Percentiles rank a stretch among this genome's conserved stretches.
Conservation (phyloP, 2,888 invertebrate species). For the Serripes groenlandicus region DNA sequence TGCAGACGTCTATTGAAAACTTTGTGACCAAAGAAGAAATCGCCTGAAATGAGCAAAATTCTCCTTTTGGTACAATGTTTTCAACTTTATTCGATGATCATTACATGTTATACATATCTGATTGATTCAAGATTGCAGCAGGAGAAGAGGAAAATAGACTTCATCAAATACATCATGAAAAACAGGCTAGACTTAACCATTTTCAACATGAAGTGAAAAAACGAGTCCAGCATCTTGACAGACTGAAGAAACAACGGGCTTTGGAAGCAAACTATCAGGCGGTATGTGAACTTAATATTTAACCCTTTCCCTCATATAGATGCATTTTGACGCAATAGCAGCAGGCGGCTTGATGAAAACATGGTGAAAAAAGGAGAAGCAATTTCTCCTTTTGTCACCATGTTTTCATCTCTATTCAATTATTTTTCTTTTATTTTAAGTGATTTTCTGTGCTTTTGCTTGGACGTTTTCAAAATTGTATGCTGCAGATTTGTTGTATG, state of each 20-base stretch:
- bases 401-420: too few relatives aligned
- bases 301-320: not conserved
- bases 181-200: conserved; percentile 76
- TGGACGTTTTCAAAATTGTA: too few relatives aligned
- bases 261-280: conserved; percentile 76
- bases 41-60: too few relatives aligned
- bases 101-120: too few relatives aligned
- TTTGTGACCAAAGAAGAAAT: too few relatives aligned
- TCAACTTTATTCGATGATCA: too few relatives aligned
- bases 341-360: not conserved
- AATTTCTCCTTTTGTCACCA: not conserved
- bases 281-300: conserved; percentile 55
- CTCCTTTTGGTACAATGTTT: too few relatives aligned
- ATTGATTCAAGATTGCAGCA: conserved; percentile 82
- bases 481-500: too few relatives aligned
- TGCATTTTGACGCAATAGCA: not conserved
- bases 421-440: too few relatives aligned
- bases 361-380: not conserved
- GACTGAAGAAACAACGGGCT: conserved; percentile 75
- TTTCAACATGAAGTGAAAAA: conserved; percentile 83
- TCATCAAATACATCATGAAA: conserved; percentile 73
- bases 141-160: conserved; percentile 76
- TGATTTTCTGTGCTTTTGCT: too few relatives aligned
- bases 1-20: too few relatives aligned
- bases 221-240: conserved; percentile 77